Evolutionary conservation across 2,888 invertebrate genomes (phyloP).

Genomic region (Cheiracanthium punctorium): DNA sequence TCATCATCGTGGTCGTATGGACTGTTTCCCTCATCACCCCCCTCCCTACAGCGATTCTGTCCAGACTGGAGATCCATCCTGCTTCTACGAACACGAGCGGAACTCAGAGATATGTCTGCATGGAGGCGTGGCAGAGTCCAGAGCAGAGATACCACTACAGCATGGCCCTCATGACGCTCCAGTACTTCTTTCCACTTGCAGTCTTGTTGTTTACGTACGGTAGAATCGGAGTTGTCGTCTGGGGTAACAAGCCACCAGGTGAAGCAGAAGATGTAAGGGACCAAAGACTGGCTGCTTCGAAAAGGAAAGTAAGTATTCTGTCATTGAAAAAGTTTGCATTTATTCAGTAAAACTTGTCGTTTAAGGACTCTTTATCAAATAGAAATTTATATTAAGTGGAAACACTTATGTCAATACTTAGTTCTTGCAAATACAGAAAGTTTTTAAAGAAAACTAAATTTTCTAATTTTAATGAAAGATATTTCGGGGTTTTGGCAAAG

Average conservation of each 20-base stretch:
- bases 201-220: slow-evolving; percentile 90
- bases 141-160: slow-evolving; percentile 81
- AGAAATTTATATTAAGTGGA: too few species aligned
- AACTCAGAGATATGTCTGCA: slow-evolving; percentile 78
- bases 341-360: too few species aligned
- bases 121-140: slow-evolving; percentile 79
- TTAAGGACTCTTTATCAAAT: too few species aligned
- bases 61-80: slow-evolving; percentile 76
- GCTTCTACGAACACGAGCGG: slow-evolving; percentile 34
- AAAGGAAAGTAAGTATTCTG: slow-evolving; percentile 84
- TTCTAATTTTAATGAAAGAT: too few species aligned
- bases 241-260: slow-evolving; percentile 90
- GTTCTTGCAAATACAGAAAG: too few species aligned
- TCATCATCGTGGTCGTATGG: slow-evolving; percentile 85
- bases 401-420: too few species aligned
- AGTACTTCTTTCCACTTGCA: slow-evolving; percentile 87
- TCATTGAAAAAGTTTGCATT: not conserved
- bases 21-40: slow-evolving; percentile 85
- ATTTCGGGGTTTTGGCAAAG: too few species aligned
- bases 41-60: slow-evolving; percentile 87
- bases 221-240: slow-evolving; percentile 89
- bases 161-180: slow-evolving; percentile 85
- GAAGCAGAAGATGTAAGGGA: slow-evolving; percentile 90
- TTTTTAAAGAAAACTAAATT: too few species aligned
- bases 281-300: slow-evolving; percentile 88